Evolutionary conservation across 2,797 vertebrate genomes (phyloP), one percentile per base, ranked within the genome.

Genomic region (Hydrolagus colliei): DNA sequence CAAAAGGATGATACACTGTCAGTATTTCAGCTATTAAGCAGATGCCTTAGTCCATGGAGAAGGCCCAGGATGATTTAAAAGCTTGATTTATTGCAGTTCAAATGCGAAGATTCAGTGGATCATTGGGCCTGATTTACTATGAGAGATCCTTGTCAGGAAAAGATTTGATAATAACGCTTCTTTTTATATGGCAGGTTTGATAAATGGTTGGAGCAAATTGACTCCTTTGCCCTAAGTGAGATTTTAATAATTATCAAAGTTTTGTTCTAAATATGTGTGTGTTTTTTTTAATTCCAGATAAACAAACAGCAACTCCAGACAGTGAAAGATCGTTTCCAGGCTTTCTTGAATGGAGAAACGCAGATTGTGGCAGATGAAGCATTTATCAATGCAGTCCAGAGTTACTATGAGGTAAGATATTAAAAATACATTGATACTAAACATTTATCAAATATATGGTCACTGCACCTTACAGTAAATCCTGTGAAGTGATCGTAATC

Each of bases 331-430:
- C 96, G 95, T 32, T 99, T 99, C 91, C 96, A 98, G 92, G 94
- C 97, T 2, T 99, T 99, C 88, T 95, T 99, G 82, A 97, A 93
- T 0, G 98, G 98, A 90, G 98, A 99, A 73, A 98, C 97, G 0
- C 98, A 98, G 92, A 98, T 99, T 13, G 97, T 98, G 88, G 98
- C 98, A 1, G 98, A 99, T 1, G 98, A 99, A 91, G 98, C 98
- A 1, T 99, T 99, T 91, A 98, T 98, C 94, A 99, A 99, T 0
- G 98, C 98, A 0, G 97, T 99, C 77, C 98, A 99, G 94, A 99
- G 98, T 92, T 99, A 99, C 92, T 99, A 97, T 0, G 97, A 99
- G 93, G 98, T 98, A 95, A 91, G 91, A 13, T 4, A 0, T 32
- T 32, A 77, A 59, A 3, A n/a, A 61, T 77, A 52, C 59, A n/a